A percentile compares a stretch with the other conserved stretches of the same genome.
Evolutionary conservation across 2,797 vertebrate genomes (phyloP).

Genomic region (Phyllotis vaccarum): DNA sequence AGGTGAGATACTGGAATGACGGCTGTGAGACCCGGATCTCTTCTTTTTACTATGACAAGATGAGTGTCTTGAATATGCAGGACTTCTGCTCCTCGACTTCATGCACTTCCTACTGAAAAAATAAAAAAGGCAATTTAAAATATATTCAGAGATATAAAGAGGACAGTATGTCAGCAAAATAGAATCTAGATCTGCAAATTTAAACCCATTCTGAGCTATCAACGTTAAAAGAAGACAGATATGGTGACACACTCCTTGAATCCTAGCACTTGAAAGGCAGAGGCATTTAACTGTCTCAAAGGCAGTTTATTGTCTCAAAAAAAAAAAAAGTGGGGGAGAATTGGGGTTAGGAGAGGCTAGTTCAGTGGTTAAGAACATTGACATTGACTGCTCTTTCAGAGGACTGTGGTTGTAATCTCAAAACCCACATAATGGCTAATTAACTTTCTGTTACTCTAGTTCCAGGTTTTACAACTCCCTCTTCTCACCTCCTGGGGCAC

Average conservation of each 20-base stretch:
- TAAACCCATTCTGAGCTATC: conserved; percentile 49
- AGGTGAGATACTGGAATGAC: conserved; percentile 95
- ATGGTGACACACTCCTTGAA: neutral
- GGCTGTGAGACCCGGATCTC: conserved; percentile 92
- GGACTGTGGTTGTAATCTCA: neutral
- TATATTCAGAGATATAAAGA: neutral
- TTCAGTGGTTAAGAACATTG: neutral
- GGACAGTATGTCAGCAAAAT: conserved; percentile 46
- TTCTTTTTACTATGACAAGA: conserved; percentile 95
- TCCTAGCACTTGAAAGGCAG: neutral
- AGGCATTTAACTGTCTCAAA: neutral
- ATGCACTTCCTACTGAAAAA: conserved; percentile 91
- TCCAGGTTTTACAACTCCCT: too few relatives aligned
- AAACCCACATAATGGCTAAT: neutral
- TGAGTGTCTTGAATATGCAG: conserved; percentile 93
- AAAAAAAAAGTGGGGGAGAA: neutral
- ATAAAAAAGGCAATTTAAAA: conserved; percentile 27
- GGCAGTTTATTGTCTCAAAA: neutral
- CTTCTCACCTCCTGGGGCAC: neutral
- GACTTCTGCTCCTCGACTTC: conserved; percentile 96
- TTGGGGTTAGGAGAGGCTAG: neutral
- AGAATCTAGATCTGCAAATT: neutral
- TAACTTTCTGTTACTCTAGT: neutral
- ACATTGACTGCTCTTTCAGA: neutral
- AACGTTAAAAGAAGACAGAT: conserved; percentile 42